Percentiles rank a stretch among this genome's conserved stretches.
These are phyloP conservation scores for Seladonia tumulorum DNA, from an alignment of 2,888 invertebrate species.

Conservation along the genomic window DNA sequence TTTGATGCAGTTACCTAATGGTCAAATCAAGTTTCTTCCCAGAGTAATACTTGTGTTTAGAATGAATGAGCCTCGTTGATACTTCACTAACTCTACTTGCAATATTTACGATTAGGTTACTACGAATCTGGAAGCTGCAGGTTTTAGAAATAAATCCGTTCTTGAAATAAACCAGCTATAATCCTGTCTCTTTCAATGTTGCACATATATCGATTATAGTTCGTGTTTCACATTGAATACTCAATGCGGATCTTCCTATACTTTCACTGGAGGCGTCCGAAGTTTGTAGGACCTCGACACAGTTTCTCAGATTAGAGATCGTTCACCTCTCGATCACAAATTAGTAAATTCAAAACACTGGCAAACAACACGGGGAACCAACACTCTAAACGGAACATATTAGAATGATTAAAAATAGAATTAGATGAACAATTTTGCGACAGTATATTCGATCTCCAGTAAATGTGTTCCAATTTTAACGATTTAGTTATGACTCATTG, in stretches of 20 bases:
- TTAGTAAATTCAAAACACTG: neutral
- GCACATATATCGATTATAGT: neutral
- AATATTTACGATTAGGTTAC: neutral
- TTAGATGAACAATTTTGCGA: neutral
- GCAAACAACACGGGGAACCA: neutral
- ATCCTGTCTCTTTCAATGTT: neutral
- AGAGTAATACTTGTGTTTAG: neutral
- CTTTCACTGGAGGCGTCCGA: constrained; percentile 24
- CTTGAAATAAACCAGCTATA: neutral
- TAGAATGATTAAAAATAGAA: neutral
- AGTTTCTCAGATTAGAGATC: constrained; percentile 7
- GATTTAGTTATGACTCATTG: neutral
- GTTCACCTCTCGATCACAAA: neutral
- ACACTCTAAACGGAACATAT: neutral
- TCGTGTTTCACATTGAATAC: neutral
- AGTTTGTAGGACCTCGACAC: constrained; percentile 15
- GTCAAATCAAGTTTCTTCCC: neutral
- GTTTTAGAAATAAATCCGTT: neutral
- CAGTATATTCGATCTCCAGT: too few species aligned
- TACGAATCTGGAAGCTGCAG: neutral
- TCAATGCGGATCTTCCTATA: neutral
- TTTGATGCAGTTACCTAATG: neutral
- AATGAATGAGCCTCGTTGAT: neutral
- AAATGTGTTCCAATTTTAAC: neutral
- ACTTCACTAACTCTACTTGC: neutral